Evolutionary conservation across 2,797 vertebrate species (phyloP), one percentile per base, ranked within the genome.

Genomic region (Mus minutoides): DNA sequence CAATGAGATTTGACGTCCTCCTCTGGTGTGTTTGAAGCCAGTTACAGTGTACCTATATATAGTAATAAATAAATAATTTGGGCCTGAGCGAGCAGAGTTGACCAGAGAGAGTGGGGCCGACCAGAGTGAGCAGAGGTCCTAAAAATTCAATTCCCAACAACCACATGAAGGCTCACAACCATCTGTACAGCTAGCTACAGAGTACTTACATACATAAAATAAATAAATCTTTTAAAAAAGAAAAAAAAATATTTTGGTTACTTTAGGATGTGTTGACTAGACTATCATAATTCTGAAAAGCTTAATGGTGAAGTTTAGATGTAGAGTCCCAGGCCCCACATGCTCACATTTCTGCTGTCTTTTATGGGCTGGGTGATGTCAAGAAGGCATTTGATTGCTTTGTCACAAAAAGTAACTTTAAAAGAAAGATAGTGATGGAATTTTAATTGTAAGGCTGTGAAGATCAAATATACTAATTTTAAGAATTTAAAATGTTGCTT

Each of bases 381-480:
- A 76, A 78, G 56, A 83, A 64, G 22, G 7, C 56, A 43, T 40
- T 73, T 71, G 76, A 78, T 13, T 31, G 71, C 73, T 88, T 43
- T 84, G 13, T 46, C 75, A 58, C n/a, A 2, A 78, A 78, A 56
- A 80, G 76, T 83, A 22, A 40, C 29, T 69, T 82, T 93, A 56
- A 92, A 89, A 73, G 26, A 78, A 89, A 29, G 37, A 9, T 71
- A 83, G 84, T 40, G 21, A 78, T 78, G 29, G 52, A 4, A 69
- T 91, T 26, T 46, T 46, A 34, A 37, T 64, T 90, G 71, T 71
- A 88, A 40, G 84, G 6, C 60, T 73, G 22, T 75, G n/a, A 88
- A 17, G 40, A 69, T 85, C 84, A 86, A 91, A 91, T 67, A 22
- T 7, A 34, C 71, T 86, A 49, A 86, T 88, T 88, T 96, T 83